Base-by-base conservation (phyloP, 2,113 vertebrate species). In the Tetrao urogallus region DNA sequence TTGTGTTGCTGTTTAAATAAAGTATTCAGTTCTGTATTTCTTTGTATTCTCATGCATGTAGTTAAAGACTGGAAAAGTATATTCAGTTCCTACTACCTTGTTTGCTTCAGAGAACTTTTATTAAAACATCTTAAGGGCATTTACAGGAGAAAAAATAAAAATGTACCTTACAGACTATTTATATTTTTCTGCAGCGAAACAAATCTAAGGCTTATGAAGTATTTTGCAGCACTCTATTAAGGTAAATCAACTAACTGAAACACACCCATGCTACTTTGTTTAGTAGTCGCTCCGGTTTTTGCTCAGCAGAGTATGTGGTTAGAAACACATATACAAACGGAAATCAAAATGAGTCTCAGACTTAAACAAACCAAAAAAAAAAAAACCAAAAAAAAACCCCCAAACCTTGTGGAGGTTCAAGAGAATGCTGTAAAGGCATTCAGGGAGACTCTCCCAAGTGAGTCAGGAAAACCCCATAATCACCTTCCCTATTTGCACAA, bases 261-360 rank as follows among this genome's bases (percentile, higher is more conserved):
- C 72, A 92, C 82, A 86, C 89, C 82, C 88, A 58, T 93, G 63
- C 30, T 82, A 45, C 76, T 88, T 79, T 5, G 69, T 95, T 91
- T 92, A 67, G 74, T 40, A 13, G 54, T 81, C 79, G 80, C 50
- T 77, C 25, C 82, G 92, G 94, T 90, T 94, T 94, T 92, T 89
- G 47, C 88, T 92, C 65, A 83, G 86, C 12, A 70, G 92, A 69
- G 78, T 92, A 1, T 95, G 93, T 81, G 77, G 92, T 94, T 94
- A 90, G 81, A 72, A 83, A 69, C 88, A 95, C 89, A 92, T 95
- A 77, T 28, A 45, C 56, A 85, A 95, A 52, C 82, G 88, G 95
- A 97, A 96, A 83, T 74, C 73, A 93, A 93, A 97, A 85, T 77
- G 71, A 96, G 76, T 86, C 24, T 82, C 71, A 42, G 73, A 88